phyloP scores from a whole-genome alignment of 2,888 invertebrate species.

The Tryphoninae sp. region DNA sequence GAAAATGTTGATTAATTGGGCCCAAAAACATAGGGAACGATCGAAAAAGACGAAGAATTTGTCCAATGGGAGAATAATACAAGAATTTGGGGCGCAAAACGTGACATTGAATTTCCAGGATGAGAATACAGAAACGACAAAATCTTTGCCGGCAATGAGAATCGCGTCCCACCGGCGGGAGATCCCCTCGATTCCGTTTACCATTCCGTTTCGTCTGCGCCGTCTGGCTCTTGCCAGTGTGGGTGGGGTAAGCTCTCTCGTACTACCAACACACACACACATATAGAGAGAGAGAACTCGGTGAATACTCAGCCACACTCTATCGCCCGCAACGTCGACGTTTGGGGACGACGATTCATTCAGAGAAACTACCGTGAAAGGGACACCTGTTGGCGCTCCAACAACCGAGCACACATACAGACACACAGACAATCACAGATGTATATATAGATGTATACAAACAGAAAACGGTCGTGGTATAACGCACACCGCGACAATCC shows the following conservation, averaged over 20 bases:
- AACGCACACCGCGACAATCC: constrained; percentile 76
- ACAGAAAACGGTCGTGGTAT: constrained; percentile 43
- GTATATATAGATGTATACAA: constrained; percentile 33
- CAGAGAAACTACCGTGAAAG: constrained; percentile 81
- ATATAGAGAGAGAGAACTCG: constrained; percentile 49
- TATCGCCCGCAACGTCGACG: constrained; percentile 61
- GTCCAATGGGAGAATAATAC: neutral
- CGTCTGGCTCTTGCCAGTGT: constrained; percentile 73
- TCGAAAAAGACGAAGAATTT: neutral
- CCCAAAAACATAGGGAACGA: neutral
- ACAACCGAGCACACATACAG: constrained; percentile 60
- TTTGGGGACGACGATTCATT: constrained; percentile 80
- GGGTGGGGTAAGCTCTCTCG: constrained; percentile 79
- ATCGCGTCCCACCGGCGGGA: constrained; percentile 62
- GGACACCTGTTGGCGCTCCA: constrained; percentile 80
- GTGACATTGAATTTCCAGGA: constrained; percentile 32
- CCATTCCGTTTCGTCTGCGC: constrained; percentile 81
- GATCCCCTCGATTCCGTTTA: constrained; percentile 80
- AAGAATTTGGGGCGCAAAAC: constrained; percentile 1
- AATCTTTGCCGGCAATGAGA: constrained; percentile 71
- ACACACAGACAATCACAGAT: constrained; percentile 16
- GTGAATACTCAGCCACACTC: constrained; percentile 54
- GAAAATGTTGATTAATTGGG: neutral
- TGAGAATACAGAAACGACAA: constrained; percentile 70
- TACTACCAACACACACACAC: constrained; percentile 12